Conservation (phyloP, 2,888 invertebrate species). For the Idaea dimidiata region DNA sequence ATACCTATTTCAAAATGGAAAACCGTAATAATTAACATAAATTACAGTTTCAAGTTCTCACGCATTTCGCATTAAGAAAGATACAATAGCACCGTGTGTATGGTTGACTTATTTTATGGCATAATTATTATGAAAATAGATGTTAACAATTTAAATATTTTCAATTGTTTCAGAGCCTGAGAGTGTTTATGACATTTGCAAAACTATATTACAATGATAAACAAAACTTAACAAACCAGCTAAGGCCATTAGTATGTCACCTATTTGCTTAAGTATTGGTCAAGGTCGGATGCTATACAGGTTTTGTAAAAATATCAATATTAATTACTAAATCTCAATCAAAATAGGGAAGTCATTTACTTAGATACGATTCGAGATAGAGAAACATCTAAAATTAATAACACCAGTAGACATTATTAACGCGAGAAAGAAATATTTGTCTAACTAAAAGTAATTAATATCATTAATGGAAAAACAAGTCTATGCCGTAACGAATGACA, state of each 20-base stretch:
- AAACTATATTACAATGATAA: neutral
- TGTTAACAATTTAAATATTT: neutral
- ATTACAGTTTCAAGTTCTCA: conserved; percentile 21
- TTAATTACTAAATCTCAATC: neutral
- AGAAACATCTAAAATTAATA: neutral
- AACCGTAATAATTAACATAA: conserved; percentile 20
- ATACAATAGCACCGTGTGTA: neutral
- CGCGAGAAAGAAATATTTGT: neutral
- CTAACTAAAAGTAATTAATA: neutral
- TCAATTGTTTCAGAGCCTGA: neutral
- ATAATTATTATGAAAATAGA: neutral
- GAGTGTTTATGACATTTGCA: neutral
- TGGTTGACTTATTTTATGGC: conserved; percentile 1
- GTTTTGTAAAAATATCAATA: conserved; percentile 1
- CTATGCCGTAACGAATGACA: neutral
- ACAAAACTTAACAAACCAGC: neutral
- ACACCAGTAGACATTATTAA: neutral
- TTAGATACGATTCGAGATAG: neutral
- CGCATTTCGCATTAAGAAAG: conserved; percentile 18
- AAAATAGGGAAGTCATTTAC: neutral
- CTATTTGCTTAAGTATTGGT: neutral
- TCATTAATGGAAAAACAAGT: neutral
- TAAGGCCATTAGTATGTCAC: neutral
- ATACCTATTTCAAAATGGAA: conserved; percentile 8
- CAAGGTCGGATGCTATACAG: neutral